Evolutionary conservation across 1,140 invertebrate genomes (phyloP), one percentile per base, ranked within the genome.

Genomic region (Tetraneura akinire): DNA sequence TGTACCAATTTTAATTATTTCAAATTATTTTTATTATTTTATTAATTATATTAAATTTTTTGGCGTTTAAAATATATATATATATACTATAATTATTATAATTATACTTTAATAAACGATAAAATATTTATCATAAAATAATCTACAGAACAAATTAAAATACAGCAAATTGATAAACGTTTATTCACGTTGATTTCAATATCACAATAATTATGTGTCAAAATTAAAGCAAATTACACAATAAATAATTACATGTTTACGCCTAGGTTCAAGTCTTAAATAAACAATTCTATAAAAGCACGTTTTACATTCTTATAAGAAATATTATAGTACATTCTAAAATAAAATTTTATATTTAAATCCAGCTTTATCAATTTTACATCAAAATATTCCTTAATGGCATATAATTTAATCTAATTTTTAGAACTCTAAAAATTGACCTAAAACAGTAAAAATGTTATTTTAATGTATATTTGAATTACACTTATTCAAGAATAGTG

Each of bases 211-310:
- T 37, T 4, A 37, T 70, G 9, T 51, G 47, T 71, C 16, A 51
- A 51, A 29, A 71, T 71, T 71, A 51, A 71, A 71, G 68, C 68
- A 51, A 71, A 51, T 29, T 71, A 71, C 68, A 71, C 68, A 71
- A 29, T 51, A 29, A 29, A 29, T 29, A 70, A 21, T 49, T 51
- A 71, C 0, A 71, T 71, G 29, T 29, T 51, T 51, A 49, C 32
- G 68, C 68, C 68, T 71, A 71, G 29, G 11, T 13, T 51, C 3
- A 29, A 51, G 14, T 71, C 26, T 29, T 8, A 51, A 71, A 71
- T n/a, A 26, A 49, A 71, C 16, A 29, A 10, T 51, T 51, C 68
- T 71, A 71, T 71, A 11, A 71, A 71, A 71, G 68, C 68, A 29
- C n/a, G 47, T 42, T 32, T 3, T 51, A 49, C 45, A 71, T 29